These are phyloP conservation scores for Ascaphus truei DNA, from an alignment of 2,113 vertebrate species.

Conservation along the genomic window DNA sequence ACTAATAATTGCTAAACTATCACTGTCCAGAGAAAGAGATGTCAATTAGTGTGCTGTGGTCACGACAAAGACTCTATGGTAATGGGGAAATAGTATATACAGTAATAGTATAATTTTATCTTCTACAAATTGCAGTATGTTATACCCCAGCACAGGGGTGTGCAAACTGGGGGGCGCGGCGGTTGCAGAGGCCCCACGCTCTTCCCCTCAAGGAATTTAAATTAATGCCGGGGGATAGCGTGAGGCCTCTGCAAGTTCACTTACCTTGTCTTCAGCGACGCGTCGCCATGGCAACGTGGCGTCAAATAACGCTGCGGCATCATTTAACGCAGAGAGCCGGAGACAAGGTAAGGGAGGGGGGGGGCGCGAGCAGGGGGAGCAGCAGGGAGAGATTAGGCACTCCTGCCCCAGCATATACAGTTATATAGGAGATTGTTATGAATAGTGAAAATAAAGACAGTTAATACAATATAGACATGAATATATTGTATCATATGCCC, in stretches of 20 bases:
- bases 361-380: too few species aligned
- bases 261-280: too few species aligned
- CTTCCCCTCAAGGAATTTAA: too few species aligned
- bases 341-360: too few species aligned
- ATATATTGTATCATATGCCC: background rate
- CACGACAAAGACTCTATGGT: slow-evolving; percentile 3
- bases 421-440: slow-evolving; percentile 4
- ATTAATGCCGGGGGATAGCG: too few species aligned
- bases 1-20: slow-evolving; percentile 8
- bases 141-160: background rate
- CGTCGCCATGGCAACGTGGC: too few species aligned
- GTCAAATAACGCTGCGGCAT: too few species aligned
- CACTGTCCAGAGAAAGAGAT: slow-evolving; percentile 12
- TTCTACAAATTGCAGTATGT: background rate
- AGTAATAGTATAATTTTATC: slow-evolving; percentile 24
- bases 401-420: background rate
- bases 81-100: slow-evolving; percentile 21
- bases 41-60: slow-evolving; percentile 19
- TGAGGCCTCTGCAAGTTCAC: too few species aligned
- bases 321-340: too few species aligned
- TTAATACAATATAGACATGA: background rate
- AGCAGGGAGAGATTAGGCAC: too few species aligned
- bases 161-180: too few species aligned
- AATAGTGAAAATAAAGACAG: background rate
- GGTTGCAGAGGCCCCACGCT: too few species aligned